These are phyloP conservation scores for Cydia fagiglandana DNA, from an alignment of 1,140 invertebrate species.

Conservation along the genomic window DNA sequence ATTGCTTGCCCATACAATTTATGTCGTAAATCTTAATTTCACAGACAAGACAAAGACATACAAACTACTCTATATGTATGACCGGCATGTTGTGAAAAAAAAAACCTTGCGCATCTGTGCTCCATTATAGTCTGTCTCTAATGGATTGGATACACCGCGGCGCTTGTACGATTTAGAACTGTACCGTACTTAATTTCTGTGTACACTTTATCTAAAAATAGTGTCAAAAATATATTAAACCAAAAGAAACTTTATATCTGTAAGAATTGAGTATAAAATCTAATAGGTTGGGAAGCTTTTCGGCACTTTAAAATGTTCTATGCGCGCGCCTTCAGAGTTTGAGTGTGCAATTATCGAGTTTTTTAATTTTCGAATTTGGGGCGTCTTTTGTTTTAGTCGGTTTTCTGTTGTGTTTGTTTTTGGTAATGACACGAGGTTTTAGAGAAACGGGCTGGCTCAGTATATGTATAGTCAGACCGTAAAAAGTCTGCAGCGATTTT, in stretches of 20 bases:
- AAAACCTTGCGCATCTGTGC: not conserved
- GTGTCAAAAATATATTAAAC: not conserved
- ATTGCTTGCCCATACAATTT: too few species aligned
- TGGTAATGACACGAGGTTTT: not conserved
- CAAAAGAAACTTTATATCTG: not conserved
- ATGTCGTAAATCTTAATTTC: not conserved
- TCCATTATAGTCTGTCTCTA: constrained; percentile 1
- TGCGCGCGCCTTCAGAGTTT: not conserved
- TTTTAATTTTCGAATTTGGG: constrained; percentile 11
- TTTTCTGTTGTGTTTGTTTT: not conserved
- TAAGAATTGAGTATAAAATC: not conserved
- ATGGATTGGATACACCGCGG: constrained; percentile 24
- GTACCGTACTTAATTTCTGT: not conserved
- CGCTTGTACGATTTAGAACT: constrained; percentile 6
- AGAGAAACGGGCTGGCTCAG: too few species aligned
- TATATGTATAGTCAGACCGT: too few species aligned
- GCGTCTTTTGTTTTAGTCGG: not conserved
- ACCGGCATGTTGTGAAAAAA: not conserved
- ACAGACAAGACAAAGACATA: not conserved
- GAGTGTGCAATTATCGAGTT: not conserved
- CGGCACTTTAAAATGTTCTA: not conserved
- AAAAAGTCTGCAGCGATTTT: too few species aligned
- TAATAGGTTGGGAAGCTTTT: not conserved
- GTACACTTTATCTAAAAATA: not conserved
- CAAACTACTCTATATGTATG: not conserved